Conservation (phyloP, 1,140 invertebrate genomes). For the Drusus annulatus region DNA sequence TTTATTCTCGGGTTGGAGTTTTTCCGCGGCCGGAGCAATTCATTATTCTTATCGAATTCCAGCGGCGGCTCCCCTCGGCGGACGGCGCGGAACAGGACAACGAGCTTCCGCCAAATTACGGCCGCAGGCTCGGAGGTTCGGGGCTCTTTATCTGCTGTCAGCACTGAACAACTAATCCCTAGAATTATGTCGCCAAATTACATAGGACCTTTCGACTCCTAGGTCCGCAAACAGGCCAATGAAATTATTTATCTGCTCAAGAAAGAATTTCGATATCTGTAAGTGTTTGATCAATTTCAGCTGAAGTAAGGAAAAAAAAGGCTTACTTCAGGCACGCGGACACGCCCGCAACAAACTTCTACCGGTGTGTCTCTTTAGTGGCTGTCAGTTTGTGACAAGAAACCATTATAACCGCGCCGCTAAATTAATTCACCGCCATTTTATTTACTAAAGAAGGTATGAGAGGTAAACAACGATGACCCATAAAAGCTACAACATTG, state of each 20-base stretch:
- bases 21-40: constrained; percentile 29
- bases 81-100: background rate
- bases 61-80: background rate
- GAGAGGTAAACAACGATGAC: background rate
- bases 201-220: no score
- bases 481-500: no score
- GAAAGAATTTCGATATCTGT: no score
- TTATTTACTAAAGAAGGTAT: constrained; percentile 16
- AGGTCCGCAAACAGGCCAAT: no score
- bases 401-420: background rate
- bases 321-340: no score
- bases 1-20: constrained; percentile 16
- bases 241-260: no score
- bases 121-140: no score
- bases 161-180: background rate
- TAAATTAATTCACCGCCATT: constrained; percentile 13
- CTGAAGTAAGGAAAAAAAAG: no score
- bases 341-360: no score
- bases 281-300: no score
- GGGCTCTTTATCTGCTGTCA: constrained; percentile 32
- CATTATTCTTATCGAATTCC: constrained; percentile 43
- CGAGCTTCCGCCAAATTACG: constrained; percentile 12
- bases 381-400: constrained; percentile 32
- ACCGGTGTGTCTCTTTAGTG: background rate
- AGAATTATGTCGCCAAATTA: no score